phyloP scores from a whole-genome alignment of 2,797 vertebrate species.

The Odontamblyopus rebecca region DNA sequence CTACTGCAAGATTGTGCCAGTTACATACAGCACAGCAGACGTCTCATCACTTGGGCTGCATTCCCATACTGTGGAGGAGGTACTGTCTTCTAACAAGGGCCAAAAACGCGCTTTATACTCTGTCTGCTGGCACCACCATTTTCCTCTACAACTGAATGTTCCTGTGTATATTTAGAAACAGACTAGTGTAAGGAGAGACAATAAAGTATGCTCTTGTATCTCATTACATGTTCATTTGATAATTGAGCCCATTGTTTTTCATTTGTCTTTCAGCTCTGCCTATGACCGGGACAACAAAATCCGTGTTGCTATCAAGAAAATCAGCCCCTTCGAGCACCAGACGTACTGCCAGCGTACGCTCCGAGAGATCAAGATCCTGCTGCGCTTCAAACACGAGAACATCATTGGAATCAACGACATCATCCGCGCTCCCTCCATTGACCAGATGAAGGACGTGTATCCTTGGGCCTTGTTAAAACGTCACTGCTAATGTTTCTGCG shows the following conservation, averaged over 20 bases:
- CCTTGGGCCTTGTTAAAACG: slow-evolving; percentile 53
- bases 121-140: slow-evolving; percentile 8
- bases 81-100: slow-evolving; percentile 13
- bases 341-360: slow-evolving; percentile 91
- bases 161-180: slow-evolving; percentile 4
- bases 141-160: slow-evolving; percentile 2
- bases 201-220: neutral
- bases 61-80: slow-evolving; percentile 21
- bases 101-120: slow-evolving; percentile 20
- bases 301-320: slow-evolving; percentile 91
- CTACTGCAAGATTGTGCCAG: neutral
- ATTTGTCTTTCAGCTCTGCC: slow-evolving; percentile 75
- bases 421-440: slow-evolving; percentile 81
- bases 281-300: slow-evolving; percentile 82
- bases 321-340: slow-evolving; percentile 92
- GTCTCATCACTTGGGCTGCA: slow-evolving; percentile 16
- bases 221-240: neutral
- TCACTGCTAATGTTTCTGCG: neutral
- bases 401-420: slow-evolving; percentile 92
- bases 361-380: slow-evolving; percentile 89
- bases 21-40: neutral
- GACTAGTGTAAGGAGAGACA: neutral
- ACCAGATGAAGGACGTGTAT: slow-evolving; percentile 92
- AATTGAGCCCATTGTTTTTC: neutral
- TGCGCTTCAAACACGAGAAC: slow-evolving; percentile 90